Base-by-base conservation (phyloP, 37 sponge, comb jelly and placozoan genomes). In the Geodia barretti region DNA sequence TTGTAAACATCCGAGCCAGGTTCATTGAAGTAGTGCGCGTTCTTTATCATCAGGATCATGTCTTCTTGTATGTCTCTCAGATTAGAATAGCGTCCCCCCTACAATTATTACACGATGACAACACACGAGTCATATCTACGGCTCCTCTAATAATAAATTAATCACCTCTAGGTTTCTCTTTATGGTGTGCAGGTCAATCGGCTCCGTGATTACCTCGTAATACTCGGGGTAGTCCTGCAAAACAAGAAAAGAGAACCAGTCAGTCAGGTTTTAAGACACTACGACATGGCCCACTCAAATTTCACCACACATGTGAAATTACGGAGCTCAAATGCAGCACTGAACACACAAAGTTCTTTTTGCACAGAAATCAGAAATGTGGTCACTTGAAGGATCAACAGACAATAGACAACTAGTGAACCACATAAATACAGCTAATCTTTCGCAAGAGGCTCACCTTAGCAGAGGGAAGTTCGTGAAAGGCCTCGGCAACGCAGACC, bases 221-320 rank as follows among this genome's bases (percentile, higher is more conserved):
- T 95, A 95, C 62, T 92, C 89, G 5, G 93, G 93, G 54, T 88
- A 91, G 28, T 82, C 40, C 78, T 82, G 9, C n/a, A n/a, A n/a
- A n/a, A n/a, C n/a, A n/a, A n/a, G n/a, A n/a, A n/a, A n/a, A n/a
- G n/a, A n/a, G n/a, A n/a, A n/a, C n/a, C n/a, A n/a, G n/a, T n/a
- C n/a, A n/a, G n/a, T n/a, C n/a, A n/a, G n/a, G n/a, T n/a, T n/a
- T n/a, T n/a, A n/a, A n/a, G n/a, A n/a, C n/a, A n/a, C n/a, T n/a
- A n/a, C n/a, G n/a, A n/a, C n/a, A n/a, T n/a, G n/a, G n/a, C n/a
- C n/a, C n/a, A n/a, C n/a, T n/a, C n/a, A n/a, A n/a, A n/a, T n/a
- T n/a, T n/a, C n/a, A n/a, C n/a, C n/a, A n/a, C n/a, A n/a, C n/a
- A n/a, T n/a, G n/a, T n/a, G n/a, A n/a, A n/a, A n/a, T n/a, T n/a